A percentile compares a stretch with the other conserved stretches of the same genome.
phyloP scores from a whole-genome alignment of 2,888 invertebrate genomes.

The Pristionchus japonicus region DNA sequence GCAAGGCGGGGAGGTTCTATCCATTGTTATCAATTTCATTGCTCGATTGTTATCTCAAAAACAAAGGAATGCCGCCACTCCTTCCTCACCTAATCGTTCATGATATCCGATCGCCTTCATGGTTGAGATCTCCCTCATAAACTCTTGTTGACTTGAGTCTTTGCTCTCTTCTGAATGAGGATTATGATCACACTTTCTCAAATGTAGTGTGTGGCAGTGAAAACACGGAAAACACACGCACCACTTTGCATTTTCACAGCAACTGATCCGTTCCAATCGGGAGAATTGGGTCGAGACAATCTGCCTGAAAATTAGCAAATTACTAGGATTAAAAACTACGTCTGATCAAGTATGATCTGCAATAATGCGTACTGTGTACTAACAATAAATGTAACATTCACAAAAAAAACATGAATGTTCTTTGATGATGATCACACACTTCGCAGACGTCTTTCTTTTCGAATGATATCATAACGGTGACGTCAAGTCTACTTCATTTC shows the following conservation, averaged over 20 bases:
- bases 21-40: no score
- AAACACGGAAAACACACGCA: neutral
- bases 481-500: neutral
- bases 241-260: conserved; percentile 6
- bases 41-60: no score
- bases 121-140: neutral
- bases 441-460: no score
- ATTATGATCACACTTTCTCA: neutral
- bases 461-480: neutral
- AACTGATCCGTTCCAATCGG: conserved; percentile 1
- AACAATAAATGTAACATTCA: no score
- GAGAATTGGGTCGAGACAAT: neutral
- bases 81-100: neutral
- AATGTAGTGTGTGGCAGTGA: neutral
- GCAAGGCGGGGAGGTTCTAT: no score
- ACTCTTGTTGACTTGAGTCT: neutral
- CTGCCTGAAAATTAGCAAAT: neutral
- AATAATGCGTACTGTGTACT: no score
- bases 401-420: no score
- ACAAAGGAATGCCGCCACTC: no score
- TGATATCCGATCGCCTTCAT: conserved; percentile 18
- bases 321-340: neutral
- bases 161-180: neutral
- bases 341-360: no score
- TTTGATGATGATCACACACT: no score